phyloP scores from a whole-genome alignment of 2,888 invertebrate genomes.

The Spodoptera picta region DNA sequence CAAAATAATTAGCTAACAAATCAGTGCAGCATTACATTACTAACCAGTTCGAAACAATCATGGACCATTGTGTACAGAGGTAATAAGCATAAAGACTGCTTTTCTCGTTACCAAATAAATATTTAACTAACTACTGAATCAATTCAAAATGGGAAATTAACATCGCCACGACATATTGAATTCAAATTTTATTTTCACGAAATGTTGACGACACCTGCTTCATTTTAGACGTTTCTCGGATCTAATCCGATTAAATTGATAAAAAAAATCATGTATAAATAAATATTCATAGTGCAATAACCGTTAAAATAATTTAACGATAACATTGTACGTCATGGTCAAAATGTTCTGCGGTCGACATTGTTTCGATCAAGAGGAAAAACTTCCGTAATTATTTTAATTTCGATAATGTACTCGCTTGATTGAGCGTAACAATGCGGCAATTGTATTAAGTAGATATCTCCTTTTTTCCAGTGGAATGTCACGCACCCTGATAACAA shows the following conservation, averaged over 20 bases:
- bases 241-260: conserved; percentile 44
- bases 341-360: conserved; percentile 40
- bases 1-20: conserved; percentile 2
- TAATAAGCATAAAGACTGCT: conserved; percentile 29
- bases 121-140: conserved; percentile 39
- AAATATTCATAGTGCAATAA: conserved; percentile 55
- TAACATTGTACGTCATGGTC: conserved; percentile 40
- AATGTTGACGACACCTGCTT: conserved; percentile 50
- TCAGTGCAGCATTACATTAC: neutral
- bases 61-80: conserved; percentile 37
- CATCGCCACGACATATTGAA: conserved; percentile 49
- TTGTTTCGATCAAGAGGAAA: conserved; percentile 53
- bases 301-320: conserved; percentile 51
- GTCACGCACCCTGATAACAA: conserved; percentile 17
- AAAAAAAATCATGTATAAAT: conserved; percentile 35
- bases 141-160: conserved; percentile 41
- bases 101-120: conserved; percentile 42
- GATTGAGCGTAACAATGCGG: conserved; percentile 50
- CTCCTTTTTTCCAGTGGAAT: conserved; percentile 28
- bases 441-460: conserved; percentile 41
- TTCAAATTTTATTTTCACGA: conserved; percentile 47
- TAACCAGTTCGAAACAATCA: conserved; percentile 26
- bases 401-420: conserved; percentile 40
- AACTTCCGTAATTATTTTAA: conserved; percentile 47
- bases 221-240: conserved; percentile 20